A percentile compares a stretch with the other conserved stretches of the same genome.
Conservation (phyloP, 2,113 vertebrate genomes). For the Origma solitaria region DNA sequence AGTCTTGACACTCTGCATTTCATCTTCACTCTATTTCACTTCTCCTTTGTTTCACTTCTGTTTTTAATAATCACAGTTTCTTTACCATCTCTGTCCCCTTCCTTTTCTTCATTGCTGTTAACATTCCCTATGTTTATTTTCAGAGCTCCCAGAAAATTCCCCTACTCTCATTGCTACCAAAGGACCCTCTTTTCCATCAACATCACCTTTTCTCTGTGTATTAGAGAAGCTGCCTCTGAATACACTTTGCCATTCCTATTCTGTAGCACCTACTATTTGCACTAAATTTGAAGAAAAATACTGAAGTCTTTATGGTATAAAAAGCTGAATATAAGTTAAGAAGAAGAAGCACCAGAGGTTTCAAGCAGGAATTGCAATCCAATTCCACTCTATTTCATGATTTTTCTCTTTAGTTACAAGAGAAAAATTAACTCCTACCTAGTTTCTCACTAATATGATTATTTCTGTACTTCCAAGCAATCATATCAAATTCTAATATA, state of each 20-base stretch:
- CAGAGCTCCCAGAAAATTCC: background rate
- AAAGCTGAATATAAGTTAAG: background rate
- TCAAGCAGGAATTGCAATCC: background rate
- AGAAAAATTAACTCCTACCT: background rate
- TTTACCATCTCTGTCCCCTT: background rate
- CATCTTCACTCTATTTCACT: background rate
- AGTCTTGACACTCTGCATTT: background rate
- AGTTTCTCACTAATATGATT: background rate
- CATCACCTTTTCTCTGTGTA: background rate
- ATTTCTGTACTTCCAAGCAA: background rate
- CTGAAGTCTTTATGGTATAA: background rate
- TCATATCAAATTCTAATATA: background rate
- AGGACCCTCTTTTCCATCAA: background rate
- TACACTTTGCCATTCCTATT: background rate
- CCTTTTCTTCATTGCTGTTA: background rate
- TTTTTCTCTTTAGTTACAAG: background rate
- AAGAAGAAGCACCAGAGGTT: background rate
- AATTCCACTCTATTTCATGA: background rate
- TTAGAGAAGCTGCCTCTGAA: background rate
- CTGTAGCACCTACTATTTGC: background rate
- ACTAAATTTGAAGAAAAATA: background rate
- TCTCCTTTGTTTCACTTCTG: background rate
- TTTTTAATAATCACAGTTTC: background rate
- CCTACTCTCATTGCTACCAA: background rate
- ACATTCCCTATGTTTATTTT: background rate